Evolutionary conservation across 1,140 invertebrate genomes (phyloP).

Genomic region (Heliconius melpomene): DNA sequence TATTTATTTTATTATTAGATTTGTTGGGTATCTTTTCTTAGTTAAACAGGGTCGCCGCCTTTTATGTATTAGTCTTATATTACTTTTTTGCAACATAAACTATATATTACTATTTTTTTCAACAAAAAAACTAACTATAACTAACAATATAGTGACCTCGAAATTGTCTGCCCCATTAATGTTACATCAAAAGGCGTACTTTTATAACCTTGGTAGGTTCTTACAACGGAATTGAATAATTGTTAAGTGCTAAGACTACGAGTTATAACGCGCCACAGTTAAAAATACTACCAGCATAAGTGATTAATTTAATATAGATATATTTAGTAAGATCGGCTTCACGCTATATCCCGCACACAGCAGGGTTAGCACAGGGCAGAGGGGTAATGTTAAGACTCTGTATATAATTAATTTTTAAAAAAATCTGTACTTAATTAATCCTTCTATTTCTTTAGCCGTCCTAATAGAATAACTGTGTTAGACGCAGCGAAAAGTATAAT

Average conservation of each 20-base stretch:
- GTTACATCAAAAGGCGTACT: constrained; percentile 6
- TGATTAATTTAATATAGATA: no score
- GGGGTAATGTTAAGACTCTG: no score
- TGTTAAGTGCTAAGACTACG: background rate
- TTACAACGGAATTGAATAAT: constrained; percentile 6
- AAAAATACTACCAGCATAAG: background rate
- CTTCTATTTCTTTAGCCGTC: no score
- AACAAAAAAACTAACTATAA: background rate
- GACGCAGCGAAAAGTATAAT: no score
- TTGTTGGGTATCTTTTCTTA: background rate
- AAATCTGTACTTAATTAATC: no score
- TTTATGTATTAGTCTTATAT: background rate
- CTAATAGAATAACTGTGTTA: no score
- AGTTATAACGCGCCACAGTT: background rate
- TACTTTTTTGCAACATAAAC: background rate
- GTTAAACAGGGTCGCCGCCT: no score
- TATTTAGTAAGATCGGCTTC: no score
- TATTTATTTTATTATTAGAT: background rate
- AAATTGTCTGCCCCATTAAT: constrained; percentile 17
- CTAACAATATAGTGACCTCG: constrained; percentile 12
- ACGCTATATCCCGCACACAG: no score
- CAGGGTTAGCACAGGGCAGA: no score
- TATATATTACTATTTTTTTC: background rate
- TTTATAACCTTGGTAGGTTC: constrained; percentile 9
- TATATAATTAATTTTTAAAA: no score